Conservation (phyloP, 2,113 vertebrate genomes). For the Thalassarche chlororhynchos region DNA sequence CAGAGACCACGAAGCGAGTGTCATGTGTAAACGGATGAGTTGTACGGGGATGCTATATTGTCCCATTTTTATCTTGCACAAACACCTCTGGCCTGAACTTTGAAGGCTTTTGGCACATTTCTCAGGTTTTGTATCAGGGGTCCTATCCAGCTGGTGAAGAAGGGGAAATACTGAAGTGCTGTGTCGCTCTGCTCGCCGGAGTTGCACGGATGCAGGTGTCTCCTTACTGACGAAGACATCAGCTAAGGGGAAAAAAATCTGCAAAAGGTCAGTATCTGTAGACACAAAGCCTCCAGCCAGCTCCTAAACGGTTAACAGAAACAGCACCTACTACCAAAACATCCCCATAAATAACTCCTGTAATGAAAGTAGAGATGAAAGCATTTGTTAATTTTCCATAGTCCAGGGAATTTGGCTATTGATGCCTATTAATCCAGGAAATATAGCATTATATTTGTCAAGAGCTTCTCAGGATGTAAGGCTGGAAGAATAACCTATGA, state of each 20-base stretch:
- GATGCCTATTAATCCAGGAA: conserved; percentile 31
- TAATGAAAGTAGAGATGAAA: background rate
- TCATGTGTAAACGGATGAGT: conserved; percentile 73
- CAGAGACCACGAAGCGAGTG: conserved; percentile 28
- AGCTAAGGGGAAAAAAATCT: conserved; percentile 51
- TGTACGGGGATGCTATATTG: conserved; percentile 63
- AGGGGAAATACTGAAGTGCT: conserved; percentile 64
- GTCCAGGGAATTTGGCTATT: background rate
- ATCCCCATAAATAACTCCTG: background rate
- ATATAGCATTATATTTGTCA: conserved; percentile 9
- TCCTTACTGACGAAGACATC: conserved; percentile 71
- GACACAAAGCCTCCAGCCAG: background rate
- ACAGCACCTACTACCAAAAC: background rate
- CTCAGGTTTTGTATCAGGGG: conserved; percentile 66
- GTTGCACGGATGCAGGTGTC: conserved; percentile 80
- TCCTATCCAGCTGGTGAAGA: conserved; percentile 66
- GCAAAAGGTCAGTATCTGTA: conserved; percentile 59
- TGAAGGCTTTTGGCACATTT: conserved; percentile 69
- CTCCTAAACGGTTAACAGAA: conserved; percentile 48
- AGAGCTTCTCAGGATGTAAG: conserved; percentile 4
- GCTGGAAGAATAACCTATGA: conserved; percentile 16
- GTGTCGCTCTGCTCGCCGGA: background rate
- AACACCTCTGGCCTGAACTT: conserved; percentile 75
- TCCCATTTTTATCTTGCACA: conserved; percentile 76
- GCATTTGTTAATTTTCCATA: conserved; percentile 47